Conservation (phyloP, 1,140 invertebrate genomes). For the Drosophila arizonae region DNA sequence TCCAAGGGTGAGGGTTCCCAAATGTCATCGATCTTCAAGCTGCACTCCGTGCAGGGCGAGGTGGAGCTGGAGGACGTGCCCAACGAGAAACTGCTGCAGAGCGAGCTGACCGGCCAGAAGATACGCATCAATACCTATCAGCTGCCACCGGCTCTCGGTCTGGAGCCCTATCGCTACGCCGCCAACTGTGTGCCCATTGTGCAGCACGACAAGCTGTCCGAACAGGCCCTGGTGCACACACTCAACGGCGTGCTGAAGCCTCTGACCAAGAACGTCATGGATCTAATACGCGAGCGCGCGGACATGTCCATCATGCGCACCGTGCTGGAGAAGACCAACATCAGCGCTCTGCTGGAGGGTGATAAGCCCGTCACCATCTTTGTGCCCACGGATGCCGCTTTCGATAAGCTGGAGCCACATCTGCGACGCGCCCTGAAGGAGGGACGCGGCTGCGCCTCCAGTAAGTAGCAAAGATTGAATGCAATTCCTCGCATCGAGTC, state of each 20-base stretch:
- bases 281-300: conserved; percentile 82
- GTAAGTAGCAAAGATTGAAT: conserved; percentile 69
- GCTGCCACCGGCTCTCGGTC: conserved; percentile 77
- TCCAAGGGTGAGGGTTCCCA: conserved; percentile 57
- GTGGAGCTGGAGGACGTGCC: conserved; percentile 83
- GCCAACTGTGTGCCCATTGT: conserved; percentile 85
- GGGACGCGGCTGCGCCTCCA: conserved; percentile 84
- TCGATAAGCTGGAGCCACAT: conserved; percentile 83
- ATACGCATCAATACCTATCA: conserved; percentile 87
- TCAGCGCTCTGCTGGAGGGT: conserved; percentile 82
- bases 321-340: conserved; percentile 78
- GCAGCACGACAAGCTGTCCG: conserved; percentile 84
- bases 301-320: conserved; percentile 81
- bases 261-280: conserved; percentile 81
- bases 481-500: not conserved
- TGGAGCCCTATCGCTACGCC: conserved; percentile 80
- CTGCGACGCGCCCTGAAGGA: conserved; percentile 82
- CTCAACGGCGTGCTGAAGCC: conserved; percentile 86
- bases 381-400: conserved; percentile 87
- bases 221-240: conserved; percentile 88
- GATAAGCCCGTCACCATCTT: conserved; percentile 86
- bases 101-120: conserved; percentile 83
- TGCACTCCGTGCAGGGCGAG: conserved; percentile 83
- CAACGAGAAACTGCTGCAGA: conserved; percentile 83
- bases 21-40: conserved; percentile 73